Evolutionary conservation across 2,113 vertebrate species (phyloP).

Genomic region (Dissostichus mawsoni): DNA sequence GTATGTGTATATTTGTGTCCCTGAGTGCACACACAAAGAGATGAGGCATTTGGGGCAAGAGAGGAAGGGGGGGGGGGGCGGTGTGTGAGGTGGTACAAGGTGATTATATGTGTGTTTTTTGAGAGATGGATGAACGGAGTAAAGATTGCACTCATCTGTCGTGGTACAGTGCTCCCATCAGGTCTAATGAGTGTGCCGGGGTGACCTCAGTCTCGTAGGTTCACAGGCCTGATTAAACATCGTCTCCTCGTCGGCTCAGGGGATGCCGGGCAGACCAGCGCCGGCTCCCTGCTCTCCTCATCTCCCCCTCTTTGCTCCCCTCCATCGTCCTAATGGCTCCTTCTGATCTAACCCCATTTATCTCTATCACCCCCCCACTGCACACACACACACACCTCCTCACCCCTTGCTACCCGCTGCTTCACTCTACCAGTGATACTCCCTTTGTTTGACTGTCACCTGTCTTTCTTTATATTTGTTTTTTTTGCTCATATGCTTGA

Average conservation of each 20-base stretch:
- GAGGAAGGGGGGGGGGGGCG: neutral
- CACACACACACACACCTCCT: constrained; percentile 6
- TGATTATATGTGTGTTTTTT: constrained; percentile 79
- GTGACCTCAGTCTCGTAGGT: constrained; percentile 81
- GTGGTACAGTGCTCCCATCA: constrained; percentile 77
- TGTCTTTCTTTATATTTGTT: constrained; percentile 56
- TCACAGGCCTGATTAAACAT: constrained; percentile 83
- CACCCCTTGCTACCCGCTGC: neutral
- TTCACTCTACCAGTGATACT: constrained; percentile 38
- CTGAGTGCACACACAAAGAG: constrained; percentile 23
- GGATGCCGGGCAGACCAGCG: constrained; percentile 60
- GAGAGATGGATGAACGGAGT: constrained; percentile 80
- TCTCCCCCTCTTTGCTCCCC: constrained; percentile 51
- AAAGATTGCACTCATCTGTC: constrained; percentile 81
- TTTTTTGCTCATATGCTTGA: constrained; percentile 4
- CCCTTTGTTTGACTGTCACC: constrained; percentile 65
- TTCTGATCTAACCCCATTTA: constrained; percentile 77
- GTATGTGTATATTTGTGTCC: constrained; percentile 17
- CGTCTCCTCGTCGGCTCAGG: constrained; percentile 70
- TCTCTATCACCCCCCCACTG: constrained; percentile 62
- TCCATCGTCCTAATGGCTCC: constrained; percentile 72
- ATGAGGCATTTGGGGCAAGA: constrained; percentile 45
- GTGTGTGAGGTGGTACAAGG: constrained; percentile 21
- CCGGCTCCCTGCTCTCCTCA: constrained; percentile 35
- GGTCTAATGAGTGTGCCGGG: constrained; percentile 80